A percentile compares a stretch with the other conserved stretches of the same genome.
These are phyloP conservation scores for Pseudopipra pipra DNA, from an alignment of 2,113 vertebrate species.

Conservation along the genomic window DNA sequence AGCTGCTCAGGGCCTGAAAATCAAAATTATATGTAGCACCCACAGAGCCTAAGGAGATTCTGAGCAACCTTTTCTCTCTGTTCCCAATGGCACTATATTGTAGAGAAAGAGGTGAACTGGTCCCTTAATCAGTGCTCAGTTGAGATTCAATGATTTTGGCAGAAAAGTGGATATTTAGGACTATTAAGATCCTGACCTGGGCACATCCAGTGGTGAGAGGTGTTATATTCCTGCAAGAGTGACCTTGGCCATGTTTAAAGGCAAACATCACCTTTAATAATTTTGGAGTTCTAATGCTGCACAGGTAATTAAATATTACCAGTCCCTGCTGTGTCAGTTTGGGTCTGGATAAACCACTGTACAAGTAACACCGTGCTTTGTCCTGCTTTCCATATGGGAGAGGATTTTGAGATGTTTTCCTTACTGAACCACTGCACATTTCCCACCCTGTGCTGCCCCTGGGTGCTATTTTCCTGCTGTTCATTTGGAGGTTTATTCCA, in stretches of 20 bases:
- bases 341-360: neutral
- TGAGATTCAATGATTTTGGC: neutral
- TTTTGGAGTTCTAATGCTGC: neutral
- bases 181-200: neutral
- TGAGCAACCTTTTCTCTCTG: neutral
- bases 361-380: neutral
- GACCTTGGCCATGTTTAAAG: neutral
- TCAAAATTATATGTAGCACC: neutral
- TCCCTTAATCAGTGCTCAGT: neutral
- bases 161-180: neutral
- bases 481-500: neutral
- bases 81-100: neutral
- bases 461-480: neutral
- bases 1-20: neutral
- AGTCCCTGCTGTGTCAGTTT: neutral
- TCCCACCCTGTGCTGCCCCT: accelerated
- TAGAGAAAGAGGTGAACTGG: neutral
- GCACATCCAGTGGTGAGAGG: neutral
- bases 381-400: neutral
- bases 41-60: neutral
- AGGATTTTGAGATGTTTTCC: neutral
- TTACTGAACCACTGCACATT: neutral
- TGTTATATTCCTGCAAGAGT: neutral
- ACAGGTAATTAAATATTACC: neutral
- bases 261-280: neutral